These are phyloP conservation scores for Variabilichromis moorii DNA, from an alignment of 2,113 vertebrate genomes.

Conservation along the genomic window DNA sequence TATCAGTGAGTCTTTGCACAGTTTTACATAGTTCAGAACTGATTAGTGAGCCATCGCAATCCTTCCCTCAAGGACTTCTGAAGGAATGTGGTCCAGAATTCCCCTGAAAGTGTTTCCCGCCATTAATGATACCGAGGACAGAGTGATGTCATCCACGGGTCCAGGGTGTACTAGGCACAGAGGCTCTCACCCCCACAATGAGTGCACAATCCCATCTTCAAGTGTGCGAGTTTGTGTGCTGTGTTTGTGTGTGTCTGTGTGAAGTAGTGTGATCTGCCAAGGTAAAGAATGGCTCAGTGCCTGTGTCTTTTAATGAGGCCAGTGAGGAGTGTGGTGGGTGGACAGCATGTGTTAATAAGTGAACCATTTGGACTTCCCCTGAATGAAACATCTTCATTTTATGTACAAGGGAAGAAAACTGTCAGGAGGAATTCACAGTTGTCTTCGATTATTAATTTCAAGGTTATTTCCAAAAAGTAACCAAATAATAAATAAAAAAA, in stretches of 20 bases:
- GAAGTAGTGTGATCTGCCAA: constrained; percentile 28
- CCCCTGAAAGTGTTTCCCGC: constrained; percentile 46
- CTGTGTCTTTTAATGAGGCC: constrained; percentile 55
- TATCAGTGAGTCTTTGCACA: constrained; percentile 54
- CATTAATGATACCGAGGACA: constrained; percentile 58
- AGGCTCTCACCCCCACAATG: constrained; percentile 36
- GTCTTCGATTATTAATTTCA: not conserved
- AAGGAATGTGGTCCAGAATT: constrained; percentile 61
- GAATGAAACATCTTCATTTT: constrained; percentile 22
- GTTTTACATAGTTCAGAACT: constrained; percentile 52
- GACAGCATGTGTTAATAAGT: constrained; percentile 54
- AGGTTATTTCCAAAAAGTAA: not conserved
- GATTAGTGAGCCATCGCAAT: constrained; percentile 56
- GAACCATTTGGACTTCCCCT: constrained; percentile 34
- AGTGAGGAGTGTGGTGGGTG: constrained; percentile 44
- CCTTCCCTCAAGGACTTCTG: constrained; percentile 55
- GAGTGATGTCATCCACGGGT: constrained; percentile 62
- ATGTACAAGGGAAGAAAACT: not conserved
- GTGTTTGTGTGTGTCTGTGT: not conserved
- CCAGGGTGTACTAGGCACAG: constrained; percentile 69
- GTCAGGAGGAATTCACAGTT: not conserved
- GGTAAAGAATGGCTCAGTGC: constrained; percentile 48
- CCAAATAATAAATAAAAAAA: not conserved
- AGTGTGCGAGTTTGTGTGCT: constrained; percentile 10
- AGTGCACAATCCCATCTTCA: constrained; percentile 28